phyloP scores from a whole-genome alignment of 2,113 vertebrate species.

The Baryphthengus martii region DNA sequence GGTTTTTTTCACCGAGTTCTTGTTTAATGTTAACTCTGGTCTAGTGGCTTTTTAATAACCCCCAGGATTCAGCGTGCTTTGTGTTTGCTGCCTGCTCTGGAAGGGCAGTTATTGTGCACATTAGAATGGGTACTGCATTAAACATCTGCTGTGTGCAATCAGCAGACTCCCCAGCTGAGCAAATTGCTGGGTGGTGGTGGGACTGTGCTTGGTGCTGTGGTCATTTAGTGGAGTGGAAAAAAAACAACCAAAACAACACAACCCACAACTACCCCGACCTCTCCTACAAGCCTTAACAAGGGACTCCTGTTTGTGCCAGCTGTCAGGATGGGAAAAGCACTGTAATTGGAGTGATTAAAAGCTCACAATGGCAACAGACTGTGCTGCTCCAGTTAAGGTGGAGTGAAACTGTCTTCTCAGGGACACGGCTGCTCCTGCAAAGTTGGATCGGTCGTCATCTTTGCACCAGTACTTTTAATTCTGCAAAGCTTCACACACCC shows the following conservation, averaged over 20 bases:
- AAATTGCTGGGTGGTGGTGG: constrained; percentile 4
- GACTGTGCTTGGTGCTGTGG: background rate
- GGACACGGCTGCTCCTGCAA: background rate
- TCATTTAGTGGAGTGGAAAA: background rate
- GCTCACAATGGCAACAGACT: constrained; percentile 7
- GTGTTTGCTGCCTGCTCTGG: background rate
- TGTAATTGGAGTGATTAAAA: constrained; percentile 60
- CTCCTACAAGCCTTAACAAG: background rate
- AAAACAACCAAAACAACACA: background rate
- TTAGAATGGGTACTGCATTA: background rate
- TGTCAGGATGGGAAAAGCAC: constrained; percentile 24
- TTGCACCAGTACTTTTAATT: background rate
- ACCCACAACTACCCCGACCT: background rate
- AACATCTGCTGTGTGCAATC: constrained; percentile 8
- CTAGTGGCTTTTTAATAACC: background rate
- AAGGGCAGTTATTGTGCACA: background rate
- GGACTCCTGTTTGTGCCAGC: background rate
- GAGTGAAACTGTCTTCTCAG: background rate
- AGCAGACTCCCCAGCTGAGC: constrained; percentile 10
- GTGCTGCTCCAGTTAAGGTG: constrained; percentile 26
- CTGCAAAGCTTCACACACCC: background rate
- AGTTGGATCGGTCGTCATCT: background rate
- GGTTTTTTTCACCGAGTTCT: background rate
- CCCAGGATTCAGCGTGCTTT: background rate
- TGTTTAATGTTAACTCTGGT: background rate